Evolutionary conservation across 2,113 vertebrate genomes (phyloP).

Genomic region (Megaceryle maxima): DNA sequence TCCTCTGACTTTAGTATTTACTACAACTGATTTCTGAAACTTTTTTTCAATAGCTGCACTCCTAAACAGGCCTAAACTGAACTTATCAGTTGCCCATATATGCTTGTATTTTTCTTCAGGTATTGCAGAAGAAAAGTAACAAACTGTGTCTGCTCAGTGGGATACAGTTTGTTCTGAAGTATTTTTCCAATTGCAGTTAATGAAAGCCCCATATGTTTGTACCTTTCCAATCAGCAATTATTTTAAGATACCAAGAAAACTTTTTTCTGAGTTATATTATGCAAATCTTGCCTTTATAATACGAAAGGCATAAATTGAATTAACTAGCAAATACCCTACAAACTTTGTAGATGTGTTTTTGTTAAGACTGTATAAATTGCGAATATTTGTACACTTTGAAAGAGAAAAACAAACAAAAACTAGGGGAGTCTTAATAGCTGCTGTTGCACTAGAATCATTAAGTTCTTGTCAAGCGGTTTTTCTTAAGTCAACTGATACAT

Average conservation of each 20-base stretch:
- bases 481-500: neutral
- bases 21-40: neutral
- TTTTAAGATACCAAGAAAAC: constrained; percentile 17
- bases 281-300: constrained; percentile 27
- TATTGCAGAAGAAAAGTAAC: neutral
- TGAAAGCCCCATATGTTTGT: neutral
- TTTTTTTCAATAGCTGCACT: neutral
- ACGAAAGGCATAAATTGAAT: neutral
- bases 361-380: constrained; percentile 24
- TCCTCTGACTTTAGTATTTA: neutral
- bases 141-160: neutral
- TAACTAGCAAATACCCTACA: constrained; percentile 1
- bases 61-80: neutral
- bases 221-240: neutral
- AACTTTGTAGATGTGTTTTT: constrained; percentile 16
- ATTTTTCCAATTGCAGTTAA: neutral
- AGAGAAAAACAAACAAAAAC: neutral
- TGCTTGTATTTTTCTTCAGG: constrained; percentile 23
- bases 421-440: constrained; percentile 55
- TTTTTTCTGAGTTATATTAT: constrained; percentile 13
- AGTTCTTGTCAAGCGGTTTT: constrained; percentile 24
- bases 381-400: constrained; percentile 26
- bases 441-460: constrained; percentile 35
- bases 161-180: neutral
- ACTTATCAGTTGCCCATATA: neutral